Percentiles rank a stretch among this genome's conserved stretches.
These are phyloP conservation scores for Eulemur rubriventer DNA, from an alignment of 2,797 vertebrate genomes.

Conservation along the genomic window DNA sequence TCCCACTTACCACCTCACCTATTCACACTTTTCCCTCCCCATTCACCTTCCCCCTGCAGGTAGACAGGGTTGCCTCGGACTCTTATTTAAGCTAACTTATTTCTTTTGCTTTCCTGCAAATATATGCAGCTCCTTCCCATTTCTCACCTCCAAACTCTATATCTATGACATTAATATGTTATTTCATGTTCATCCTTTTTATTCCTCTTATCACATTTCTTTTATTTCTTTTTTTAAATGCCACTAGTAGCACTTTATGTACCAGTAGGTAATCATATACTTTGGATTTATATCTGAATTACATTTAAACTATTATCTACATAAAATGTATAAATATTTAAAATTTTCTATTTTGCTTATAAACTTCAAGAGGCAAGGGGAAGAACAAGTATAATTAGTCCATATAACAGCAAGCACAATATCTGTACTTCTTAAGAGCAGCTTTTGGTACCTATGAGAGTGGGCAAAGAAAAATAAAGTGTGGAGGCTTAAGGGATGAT, in stretches of 20 bases:
- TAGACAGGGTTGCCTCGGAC: neutral
- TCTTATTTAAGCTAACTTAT: neutral
- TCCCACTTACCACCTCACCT: neutral
- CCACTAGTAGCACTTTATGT: neutral
- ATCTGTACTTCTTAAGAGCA: neutral
- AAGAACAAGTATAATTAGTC: neutral
- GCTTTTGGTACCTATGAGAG: neutral
- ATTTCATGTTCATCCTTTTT: neutral
- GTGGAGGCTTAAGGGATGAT: neutral
- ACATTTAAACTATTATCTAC: neutral
- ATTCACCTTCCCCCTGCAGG: neutral
- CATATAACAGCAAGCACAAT: neutral
- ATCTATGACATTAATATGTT: neutral
- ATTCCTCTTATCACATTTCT: neutral
- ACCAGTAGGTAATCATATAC: neutral
- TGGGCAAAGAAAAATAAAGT: neutral
- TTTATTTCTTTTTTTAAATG: neutral
- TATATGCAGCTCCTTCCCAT: neutral
- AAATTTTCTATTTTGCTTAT: neutral
- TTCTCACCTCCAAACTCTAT: neutral
- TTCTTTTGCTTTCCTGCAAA: neutral
- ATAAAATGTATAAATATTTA: conserved; percentile 4
- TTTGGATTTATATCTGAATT: neutral
- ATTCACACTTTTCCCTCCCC: neutral
- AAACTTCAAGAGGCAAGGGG: neutral